Evolutionary conservation across 37 sponge, comb jelly and placozoan species (phyloP).

Genomic region (Hormiphora californensis): DNA sequence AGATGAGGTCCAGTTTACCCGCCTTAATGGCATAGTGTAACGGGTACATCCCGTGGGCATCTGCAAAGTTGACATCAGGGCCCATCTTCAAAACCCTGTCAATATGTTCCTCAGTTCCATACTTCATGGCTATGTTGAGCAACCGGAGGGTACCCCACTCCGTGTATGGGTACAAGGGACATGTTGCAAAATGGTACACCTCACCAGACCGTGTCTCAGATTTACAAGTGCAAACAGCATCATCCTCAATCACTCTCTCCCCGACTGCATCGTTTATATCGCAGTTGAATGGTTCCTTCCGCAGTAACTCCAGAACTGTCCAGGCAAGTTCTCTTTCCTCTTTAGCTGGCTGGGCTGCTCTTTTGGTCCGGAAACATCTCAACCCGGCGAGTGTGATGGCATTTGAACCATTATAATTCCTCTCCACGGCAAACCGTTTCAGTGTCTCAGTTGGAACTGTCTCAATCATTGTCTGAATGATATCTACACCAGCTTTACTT

Average conservation of each 20-base stretch:
- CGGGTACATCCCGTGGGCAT: slow-evolving; percentile 21
- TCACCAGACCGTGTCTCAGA: neutral
- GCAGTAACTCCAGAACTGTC: neutral
- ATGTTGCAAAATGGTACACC: neutral
- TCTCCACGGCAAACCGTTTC: too few species aligned
- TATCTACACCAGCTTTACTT: too few species aligned
- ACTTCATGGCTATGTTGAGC: slow-evolving; percentile 33
- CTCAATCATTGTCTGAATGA: too few species aligned
- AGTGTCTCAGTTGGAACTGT: too few species aligned
- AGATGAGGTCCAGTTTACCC: neutral
- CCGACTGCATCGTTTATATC: slow-evolving; percentile 20
- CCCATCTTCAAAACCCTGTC: neutral
- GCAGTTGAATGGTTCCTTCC: neutral
- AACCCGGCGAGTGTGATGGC: too few species aligned
- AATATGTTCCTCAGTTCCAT: neutral
- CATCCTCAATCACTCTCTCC: neutral
- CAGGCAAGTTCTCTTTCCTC: too few species aligned
- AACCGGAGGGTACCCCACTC: neutral
- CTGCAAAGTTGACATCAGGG: slow-evolving; percentile 26
- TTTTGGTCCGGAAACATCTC: too few species aligned
- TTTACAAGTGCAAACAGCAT: neutral
- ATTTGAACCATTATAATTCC: too few species aligned
- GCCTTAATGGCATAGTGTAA: neutral
- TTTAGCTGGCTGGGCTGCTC: too few species aligned
- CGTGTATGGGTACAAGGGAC: slow-evolving; percentile 5